Base-by-base conservation (phyloP, 2,888 invertebrate species). In the Mechanitis messenoides region DNA sequence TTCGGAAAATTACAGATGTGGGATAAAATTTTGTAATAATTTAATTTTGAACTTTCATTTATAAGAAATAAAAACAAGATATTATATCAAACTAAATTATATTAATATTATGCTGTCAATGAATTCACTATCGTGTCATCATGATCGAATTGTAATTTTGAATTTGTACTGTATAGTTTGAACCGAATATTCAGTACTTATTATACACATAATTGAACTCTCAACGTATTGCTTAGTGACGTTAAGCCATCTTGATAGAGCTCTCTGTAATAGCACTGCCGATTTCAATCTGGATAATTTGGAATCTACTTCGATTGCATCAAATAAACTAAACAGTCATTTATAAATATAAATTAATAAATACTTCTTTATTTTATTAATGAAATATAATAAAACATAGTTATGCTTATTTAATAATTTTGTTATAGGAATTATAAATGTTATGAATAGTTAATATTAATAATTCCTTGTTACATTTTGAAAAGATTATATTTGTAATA, bases 141-240 rank as follows among this genome's bases (percentile, higher is more conserved):
- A 55, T 45, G 53, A 60, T 58, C 60, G 50, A 59, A 59, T 62
- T 60, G 53, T 62, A 56, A 62, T 33, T 57, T 58, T 53, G 58
- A 64, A 66, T 58, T 58, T 53, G 60, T 62, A 54, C 47, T 55
- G 33, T 50, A 60, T 45, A 58, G 35, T 45, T 47, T 50, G 55
- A 60, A 50, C 28, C 38, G 33, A 55, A 56, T 63, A 58, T 64
- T 56, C 58, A 60, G 46, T 64, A 62, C 61, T 66, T 67, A 60
- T 62, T 20, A 20, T 20, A 59, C 61, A 59, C 59, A 42, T 59
- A 54, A 59, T 66, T 66, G 64, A 62, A 59, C 61, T 59, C 58
- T 50, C 57, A 61, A 20, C 53, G 54, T 59, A 64, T 61, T 59
- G 64, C 58, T 54, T 28, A 55, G 53, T 53, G 55, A 61, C 58